Conservation (phyloP, 2,888 invertebrate species). For the Pristionchus fissidentatus region DNA sequence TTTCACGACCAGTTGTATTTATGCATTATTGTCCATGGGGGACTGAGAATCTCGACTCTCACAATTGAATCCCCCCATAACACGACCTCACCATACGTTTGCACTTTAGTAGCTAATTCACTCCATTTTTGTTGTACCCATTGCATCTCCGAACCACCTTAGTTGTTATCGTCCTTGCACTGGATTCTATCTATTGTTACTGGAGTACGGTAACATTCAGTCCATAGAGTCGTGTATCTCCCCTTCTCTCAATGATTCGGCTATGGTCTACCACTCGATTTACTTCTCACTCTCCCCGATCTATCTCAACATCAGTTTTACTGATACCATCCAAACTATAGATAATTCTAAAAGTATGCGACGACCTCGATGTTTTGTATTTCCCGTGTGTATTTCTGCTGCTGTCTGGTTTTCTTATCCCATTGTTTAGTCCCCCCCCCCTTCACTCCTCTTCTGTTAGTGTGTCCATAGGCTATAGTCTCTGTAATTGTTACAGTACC, state of each 20-base stretch:
- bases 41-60: neutral
- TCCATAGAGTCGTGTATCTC: too few species aligned
- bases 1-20: conserved; percentile 11
- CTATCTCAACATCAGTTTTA: neutral
- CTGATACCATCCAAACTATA: neutral
- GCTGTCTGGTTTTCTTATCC: conserved; percentile 17
- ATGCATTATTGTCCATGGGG: conserved; percentile 22
- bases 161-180: neutral
- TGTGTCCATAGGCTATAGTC: conserved; percentile 25
- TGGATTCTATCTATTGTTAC: neutral
- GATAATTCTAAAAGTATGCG: neutral
- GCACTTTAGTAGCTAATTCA: neutral
- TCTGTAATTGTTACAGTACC: conserved; percentile 23
- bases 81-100: conserved; percentile 7
- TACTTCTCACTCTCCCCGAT: neutral
- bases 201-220: too few species aligned
- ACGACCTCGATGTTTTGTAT: neutral
- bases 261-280: too few species aligned
- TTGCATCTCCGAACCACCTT: neutral
- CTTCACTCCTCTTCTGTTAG: too few species aligned
- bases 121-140: conserved; percentile 1
- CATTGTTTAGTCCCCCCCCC: conserved; percentile 15
- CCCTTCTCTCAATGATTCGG: too few species aligned
- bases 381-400: conserved; percentile 14
- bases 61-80: neutral